These are phyloP conservation scores for Drosophila triauraria DNA, from an alignment of 1,140 invertebrate genomes.

Conservation along the genomic window DNA sequence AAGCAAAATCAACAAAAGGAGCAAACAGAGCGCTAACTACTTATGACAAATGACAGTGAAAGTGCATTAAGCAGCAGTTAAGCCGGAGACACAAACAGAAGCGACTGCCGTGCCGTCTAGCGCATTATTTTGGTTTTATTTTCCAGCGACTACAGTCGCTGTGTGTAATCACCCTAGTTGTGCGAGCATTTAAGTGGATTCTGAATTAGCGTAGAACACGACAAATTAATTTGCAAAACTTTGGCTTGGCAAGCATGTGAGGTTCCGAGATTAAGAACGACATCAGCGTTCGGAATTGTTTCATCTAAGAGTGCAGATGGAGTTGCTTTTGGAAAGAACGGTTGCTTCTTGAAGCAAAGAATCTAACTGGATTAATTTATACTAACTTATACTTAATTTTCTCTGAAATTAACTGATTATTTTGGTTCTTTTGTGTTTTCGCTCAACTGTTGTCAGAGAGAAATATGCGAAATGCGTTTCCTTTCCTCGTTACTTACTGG, in stretches of 20 bases:
- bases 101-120: slow-evolving; percentile 39
- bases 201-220: slow-evolving; percentile 58
- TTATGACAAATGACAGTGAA: slow-evolving; percentile 76
- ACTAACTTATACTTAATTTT: too few relatives aligned
- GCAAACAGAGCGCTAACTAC: slow-evolving; percentile 68
- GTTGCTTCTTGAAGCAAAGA: too few relatives aligned
- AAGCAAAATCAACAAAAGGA: slow-evolving; percentile 40
- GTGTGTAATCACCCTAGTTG: slow-evolving; percentile 18
- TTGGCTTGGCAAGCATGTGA: background rate
- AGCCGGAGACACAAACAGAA: slow-evolving; percentile 35
- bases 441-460: too few relatives aligned
- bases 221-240: slow-evolving; percentile 63
- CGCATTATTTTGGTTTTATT: slow-evolving; percentile 55
- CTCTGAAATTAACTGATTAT: too few relatives aligned
- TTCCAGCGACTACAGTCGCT: slow-evolving; percentile 3
- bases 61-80: slow-evolving; percentile 69
- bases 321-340: too few relatives aligned
- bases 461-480: too few relatives aligned
- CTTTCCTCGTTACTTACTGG: too few relatives aligned
- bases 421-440: too few relatives aligned
- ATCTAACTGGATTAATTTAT: too few relatives aligned
- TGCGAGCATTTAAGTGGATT: slow-evolving; percentile 53
- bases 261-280: background rate
- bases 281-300: background rate
- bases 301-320: too few relatives aligned